Evolutionary conservation across 2,888 invertebrate species (phyloP).

Genomic region (Smittia aterrima): DNA sequence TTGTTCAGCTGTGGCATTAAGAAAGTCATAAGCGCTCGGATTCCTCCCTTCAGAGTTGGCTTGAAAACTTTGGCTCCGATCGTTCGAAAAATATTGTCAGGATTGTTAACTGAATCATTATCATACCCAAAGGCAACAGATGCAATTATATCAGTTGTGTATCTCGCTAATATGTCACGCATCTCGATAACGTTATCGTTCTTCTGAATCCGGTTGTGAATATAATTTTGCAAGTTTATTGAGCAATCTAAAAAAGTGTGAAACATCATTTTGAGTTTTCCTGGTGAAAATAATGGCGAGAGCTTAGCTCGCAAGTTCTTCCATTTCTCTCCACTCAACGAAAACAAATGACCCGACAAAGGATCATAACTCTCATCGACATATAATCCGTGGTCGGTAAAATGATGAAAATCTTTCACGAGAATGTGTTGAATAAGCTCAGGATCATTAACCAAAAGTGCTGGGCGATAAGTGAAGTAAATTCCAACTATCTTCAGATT

Average conservation of each 20-base stretch:
- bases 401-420: slow-evolving; percentile 60
- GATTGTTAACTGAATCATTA: slow-evolving; percentile 47
- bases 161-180: slow-evolving; percentile 53
- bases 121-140: slow-evolving; percentile 56
- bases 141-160: slow-evolving; percentile 57
- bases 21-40: slow-evolving; percentile 44
- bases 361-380: slow-evolving; percentile 59
- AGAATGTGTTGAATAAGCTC: slow-evolving; percentile 59
- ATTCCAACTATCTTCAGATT: slow-evolving; percentile 54
- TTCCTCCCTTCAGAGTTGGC: slow-evolving; percentile 43
- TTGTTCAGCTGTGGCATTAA: slow-evolving; percentile 43
- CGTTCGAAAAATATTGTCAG: slow-evolving; percentile 33
- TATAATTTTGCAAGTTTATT: slow-evolving; percentile 53
- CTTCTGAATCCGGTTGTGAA: slow-evolving; percentile 48
- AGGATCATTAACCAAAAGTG: slow-evolving; percentile 59
- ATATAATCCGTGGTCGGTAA: slow-evolving; percentile 60
- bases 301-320: slow-evolving; percentile 59
- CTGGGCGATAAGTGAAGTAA: slow-evolving; percentile 59
- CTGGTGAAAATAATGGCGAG: slow-evolving; percentile 61
- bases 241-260: slow-evolving; percentile 57
- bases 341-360: slow-evolving; percentile 59
- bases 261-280: slow-evolving; percentile 62
- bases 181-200: slow-evolving; percentile 49
- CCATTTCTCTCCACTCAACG: slow-evolving; percentile 59
- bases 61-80: slow-evolving; percentile 45